Base-by-base conservation (phyloP, 2,888 invertebrate species). In the Synergus gifuensis region DNA sequence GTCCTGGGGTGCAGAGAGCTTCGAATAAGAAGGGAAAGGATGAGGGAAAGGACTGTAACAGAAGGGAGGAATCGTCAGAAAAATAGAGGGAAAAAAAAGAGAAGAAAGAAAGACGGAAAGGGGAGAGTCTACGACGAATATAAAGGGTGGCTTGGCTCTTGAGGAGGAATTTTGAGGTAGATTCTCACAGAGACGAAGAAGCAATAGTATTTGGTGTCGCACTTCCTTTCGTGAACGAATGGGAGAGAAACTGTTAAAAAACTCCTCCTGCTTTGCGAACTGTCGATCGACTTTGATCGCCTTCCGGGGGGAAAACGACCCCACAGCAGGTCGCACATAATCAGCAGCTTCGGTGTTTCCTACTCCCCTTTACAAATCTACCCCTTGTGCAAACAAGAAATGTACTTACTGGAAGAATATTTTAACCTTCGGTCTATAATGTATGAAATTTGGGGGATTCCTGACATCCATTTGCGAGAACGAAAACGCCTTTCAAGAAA, bases 211-310 rank as follows among this genome's bases (percentile, higher is more conserved):
- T 83, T 83, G 79, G 77, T 67, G 82, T 76, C 84, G 80, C 73
- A 12, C 36, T 73, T 36, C 54, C 73, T 73, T n/a, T 18, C 49
- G 67, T 2, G 67, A 82, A 69, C 79, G 84, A 87, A 86, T 36
- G 54, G 11, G 36, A 82, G 54, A 81, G 84, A 87, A 87, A 87
- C 87, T 87, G 87, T 87, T 87, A 83, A 87, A 83, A 83, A 83
- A 83, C 86, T 85, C 80, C 80, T 78, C 81, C 73, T 46, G 18
- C 36, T 69, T 28, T 22, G 49, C 69, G 49, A 73, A 79, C 86
- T 83, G 83, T 81, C 80, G 83, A 84, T 80, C 83, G 82, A 81
- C 81, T 82, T 83, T 84, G 84, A 87, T 86, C 86, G 86, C 83
- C 83, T 85, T 83, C 81, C 80, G 76, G 54, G 73, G 54, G 11